Evolutionary conservation across 2,888 invertebrate genomes (phyloP).

Genomic region (Subacronicta megacephala): DNA sequence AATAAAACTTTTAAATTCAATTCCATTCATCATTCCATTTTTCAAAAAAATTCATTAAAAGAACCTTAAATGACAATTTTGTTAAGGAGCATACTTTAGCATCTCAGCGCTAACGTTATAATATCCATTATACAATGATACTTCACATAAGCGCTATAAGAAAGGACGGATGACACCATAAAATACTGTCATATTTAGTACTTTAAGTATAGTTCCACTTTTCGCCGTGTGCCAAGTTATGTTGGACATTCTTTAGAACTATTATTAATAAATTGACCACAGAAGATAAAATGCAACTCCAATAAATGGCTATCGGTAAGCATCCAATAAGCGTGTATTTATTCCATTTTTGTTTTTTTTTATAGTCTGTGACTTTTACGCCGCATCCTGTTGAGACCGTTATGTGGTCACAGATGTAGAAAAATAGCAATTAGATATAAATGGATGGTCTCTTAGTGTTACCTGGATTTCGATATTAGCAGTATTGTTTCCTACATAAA

Average conservation of each 20-base stretch:
- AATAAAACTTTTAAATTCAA: conserved; percentile 13
- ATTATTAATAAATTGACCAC: conserved; percentile 22
- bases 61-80: conserved; percentile 2
- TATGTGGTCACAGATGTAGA: conserved; percentile 49
- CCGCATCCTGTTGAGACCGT: conserved; percentile 61
- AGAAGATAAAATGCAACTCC: conserved; percentile 28
- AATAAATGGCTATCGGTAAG: conserved; percentile 47
- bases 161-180: too few relatives aligned
- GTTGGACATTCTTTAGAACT: conserved; percentile 1
- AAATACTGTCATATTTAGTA: background rate
- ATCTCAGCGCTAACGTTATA: conserved; percentile 1
- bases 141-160: background rate
- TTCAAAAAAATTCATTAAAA: conserved; percentile 3
- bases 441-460: background rate
- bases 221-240: background rate
- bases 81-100: conserved; percentile 5
- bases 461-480: too few relatives aligned
- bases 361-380: conserved; percentile 67
- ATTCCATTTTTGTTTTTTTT: conserved; percentile 53
- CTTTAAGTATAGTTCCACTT: background rate
- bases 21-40: conserved; percentile 1
- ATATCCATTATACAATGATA: background rate
- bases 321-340: conserved; percentile 44
- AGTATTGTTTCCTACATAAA: too few relatives aligned
- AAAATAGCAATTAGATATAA: conserved; percentile 8